Evolutionary conservation across 2,888 invertebrate species (phyloP).

Genomic region (Lithophane leautieri): DNA sequence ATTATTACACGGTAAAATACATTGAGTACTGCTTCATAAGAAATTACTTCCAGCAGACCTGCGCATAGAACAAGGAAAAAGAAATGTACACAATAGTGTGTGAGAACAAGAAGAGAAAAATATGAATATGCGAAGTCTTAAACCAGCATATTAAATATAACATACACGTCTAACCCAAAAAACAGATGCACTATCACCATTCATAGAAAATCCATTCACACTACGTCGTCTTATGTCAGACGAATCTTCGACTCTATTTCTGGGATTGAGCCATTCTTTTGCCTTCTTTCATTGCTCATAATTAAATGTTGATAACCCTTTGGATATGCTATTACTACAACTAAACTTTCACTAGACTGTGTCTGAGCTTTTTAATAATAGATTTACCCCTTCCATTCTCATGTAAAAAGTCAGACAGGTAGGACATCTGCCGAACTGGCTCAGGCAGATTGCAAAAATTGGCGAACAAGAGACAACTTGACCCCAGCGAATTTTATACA

Average conservation of each 20-base stretch:
- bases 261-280: too few relatives aligned
- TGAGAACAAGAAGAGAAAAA: too few relatives aligned
- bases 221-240: background rate
- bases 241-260: background rate
- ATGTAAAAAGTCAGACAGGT: slow-evolving; percentile 10
- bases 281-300: background rate
- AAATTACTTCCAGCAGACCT: too few relatives aligned
- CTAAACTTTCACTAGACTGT: background rate
- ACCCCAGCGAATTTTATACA: background rate
- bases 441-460: slow-evolving; percentile 8
- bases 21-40: too few relatives aligned
- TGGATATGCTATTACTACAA: slow-evolving; percentile 2
- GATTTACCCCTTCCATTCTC: background rate
- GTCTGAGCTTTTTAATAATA: slow-evolving; percentile 1
- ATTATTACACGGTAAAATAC: too few relatives aligned
- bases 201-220: background rate
- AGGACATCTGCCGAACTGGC: slow-evolving; percentile 28
- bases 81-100: too few relatives aligned
- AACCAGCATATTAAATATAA: too few relatives aligned
- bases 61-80: too few relatives aligned
- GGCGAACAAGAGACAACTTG: background rate
- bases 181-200: too few relatives aligned
- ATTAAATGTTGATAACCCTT: background rate
- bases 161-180: too few relatives aligned
- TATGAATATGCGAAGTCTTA: too few relatives aligned